A percentile compares a stretch with the other conserved stretches of the same genome.
Conservation (phyloP, 2,888 invertebrate genomes). For the Cephonodes hylas region DNA sequence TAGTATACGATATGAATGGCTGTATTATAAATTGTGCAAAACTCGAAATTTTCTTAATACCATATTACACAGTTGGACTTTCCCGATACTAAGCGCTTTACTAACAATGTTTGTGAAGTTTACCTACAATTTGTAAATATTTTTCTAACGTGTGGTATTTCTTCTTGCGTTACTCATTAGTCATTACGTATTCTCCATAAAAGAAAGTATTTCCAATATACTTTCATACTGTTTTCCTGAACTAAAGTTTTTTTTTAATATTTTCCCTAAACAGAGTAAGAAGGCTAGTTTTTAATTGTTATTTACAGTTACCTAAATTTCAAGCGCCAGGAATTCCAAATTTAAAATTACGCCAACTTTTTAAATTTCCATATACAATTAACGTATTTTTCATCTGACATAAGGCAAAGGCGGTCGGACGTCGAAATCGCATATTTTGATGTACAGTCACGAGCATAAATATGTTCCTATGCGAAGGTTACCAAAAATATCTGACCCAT, state of each 20-base stretch:
- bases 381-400: background rate
- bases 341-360: background rate
- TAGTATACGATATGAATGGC: no score
- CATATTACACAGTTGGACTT: no score
- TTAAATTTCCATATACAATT: background rate
- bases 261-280: no score
- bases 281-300: background rate
- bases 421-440: constrained; percentile 19
- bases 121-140: background rate
- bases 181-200: background rate
- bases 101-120: no score
- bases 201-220: background rate
- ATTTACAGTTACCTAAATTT: background rate
- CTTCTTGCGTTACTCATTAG: background rate
- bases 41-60: no score
- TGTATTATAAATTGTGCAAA: no score
- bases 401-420: background rate
- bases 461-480: no score
- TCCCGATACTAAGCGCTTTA: no score
- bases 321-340: background rate
- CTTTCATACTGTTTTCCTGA: background rate
- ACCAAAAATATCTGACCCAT: no score
- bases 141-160: background rate
- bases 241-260: background rate
- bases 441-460: no score